A percentile compares a stretch with the other conserved stretches of the same genome.
Conservation (phyloP, 2,888 invertebrate genomes). For the Trypoxylon attenuatum region DNA sequence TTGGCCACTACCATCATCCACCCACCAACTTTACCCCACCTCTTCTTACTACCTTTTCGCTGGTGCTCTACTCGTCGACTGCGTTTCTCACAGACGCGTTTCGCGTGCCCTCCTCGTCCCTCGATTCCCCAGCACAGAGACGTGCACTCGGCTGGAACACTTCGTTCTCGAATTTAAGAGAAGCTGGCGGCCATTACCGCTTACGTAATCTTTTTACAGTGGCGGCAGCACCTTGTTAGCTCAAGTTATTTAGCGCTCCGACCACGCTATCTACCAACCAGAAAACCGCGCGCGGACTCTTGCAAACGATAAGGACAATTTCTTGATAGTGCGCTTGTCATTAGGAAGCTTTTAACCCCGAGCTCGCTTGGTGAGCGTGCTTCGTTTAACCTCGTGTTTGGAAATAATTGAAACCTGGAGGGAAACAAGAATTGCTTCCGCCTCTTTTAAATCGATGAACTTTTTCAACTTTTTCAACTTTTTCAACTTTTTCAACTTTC, state of each 20-base stretch:
- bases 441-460: too few relatives aligned
- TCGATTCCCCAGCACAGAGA: too few relatives aligned
- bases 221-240: slow-evolving; percentile 62
- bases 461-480: too few relatives aligned
- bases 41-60: slow-evolving; percentile 14
- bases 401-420: too few relatives aligned
- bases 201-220: slow-evolving; percentile 63
- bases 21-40: slow-evolving; percentile 1
- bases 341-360: too few relatives aligned
- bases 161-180: slow-evolving; percentile 62
- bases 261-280: neutral
- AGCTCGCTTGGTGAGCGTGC: neutral
- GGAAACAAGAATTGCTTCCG: too few relatives aligned
- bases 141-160: slow-evolving; percentile 51
- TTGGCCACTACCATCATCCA: too few relatives aligned
- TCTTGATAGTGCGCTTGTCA: neutral
- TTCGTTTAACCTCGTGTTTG: neutral
- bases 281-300: neutral
- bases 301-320: neutral
- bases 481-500: too few relatives aligned
- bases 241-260: slow-evolving; percentile 58
- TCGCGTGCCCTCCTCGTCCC: slow-evolving; percentile 17
- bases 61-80: slow-evolving; percentile 10
- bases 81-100: slow-evolving; percentile 5
- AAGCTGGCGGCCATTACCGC: slow-evolving; percentile 62